Conservation (phyloP, 2,888 invertebrate species). For the Labia minor region DNA sequence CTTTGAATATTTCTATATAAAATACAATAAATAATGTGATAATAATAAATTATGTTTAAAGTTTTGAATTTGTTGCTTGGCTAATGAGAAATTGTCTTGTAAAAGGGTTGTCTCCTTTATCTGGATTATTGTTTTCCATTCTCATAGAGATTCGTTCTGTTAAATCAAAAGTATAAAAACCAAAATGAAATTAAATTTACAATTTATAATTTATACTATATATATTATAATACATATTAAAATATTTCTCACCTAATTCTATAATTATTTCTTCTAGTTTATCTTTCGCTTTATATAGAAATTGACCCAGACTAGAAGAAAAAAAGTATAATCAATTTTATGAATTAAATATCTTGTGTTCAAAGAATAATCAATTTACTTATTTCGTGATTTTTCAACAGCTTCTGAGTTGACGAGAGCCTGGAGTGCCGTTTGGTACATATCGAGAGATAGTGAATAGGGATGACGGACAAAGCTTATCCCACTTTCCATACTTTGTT, state of each 20-base stretch:
- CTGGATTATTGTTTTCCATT: not conserved
- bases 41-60: not conserved
- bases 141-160: not conserved
- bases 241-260: conserved; percentile 25
- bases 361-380: not conserved
- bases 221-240: not conserved
- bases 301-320: conserved; percentile 21
- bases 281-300: conserved; percentile 18
- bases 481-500: not conserved
- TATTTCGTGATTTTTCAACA: conserved; percentile 16
- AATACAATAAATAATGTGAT: too few species aligned
- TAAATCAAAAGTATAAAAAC: not conserved
- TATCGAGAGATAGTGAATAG: conserved; percentile 61
- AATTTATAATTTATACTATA: not conserved
- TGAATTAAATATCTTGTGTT: not conserved
- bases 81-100: not conserved
- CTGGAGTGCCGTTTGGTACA: conserved; percentile 29
- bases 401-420: conserved; percentile 26
- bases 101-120: not conserved
- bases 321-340: conserved; percentile 4
- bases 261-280: conserved; percentile 19
- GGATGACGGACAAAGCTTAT: conserved; percentile 44
- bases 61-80: not conserved
- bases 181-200: not conserved
- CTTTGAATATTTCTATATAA: too few species aligned